Evolutionary conservation across 2,113 vertebrate genomes (phyloP), one percentile per base, ranked within the genome.

Genomic region (Vanacampus margaritifer): DNA sequence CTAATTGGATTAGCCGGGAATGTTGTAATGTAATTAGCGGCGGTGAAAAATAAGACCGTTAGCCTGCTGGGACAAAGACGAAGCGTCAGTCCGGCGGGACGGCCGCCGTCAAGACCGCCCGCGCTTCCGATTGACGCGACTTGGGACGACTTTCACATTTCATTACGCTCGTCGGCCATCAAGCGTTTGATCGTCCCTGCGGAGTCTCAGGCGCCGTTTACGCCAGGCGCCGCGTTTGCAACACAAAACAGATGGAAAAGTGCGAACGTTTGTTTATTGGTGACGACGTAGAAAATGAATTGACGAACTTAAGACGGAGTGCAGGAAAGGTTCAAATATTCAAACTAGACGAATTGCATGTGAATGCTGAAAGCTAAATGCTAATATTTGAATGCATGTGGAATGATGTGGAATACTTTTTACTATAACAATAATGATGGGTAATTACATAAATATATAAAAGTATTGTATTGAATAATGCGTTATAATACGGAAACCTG

Each of bases 1-100:
- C 36, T 82, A 68, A 86, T 82, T 70, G 71, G 62, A 85, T 87
- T 84, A 83, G 78, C 58, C 56, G n/a, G 28, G 60, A 69, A 80
- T 68, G 72, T 61, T 76, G 75, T 80, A 84, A 84, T 79, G 68
- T 73, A 83, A 85, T 83, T 71, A 80, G 65, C 28, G 28, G 13
- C 45, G 65, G 53, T 26, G 46, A 69, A 60, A 69, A 65, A 64
- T 65, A 66, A 71, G 59, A 75, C 32, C 11, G 43, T 53, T 56
- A 78, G 54, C 65, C 75, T 59, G 53, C 50, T 59, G 64, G n/a
- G 63, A 71, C 21, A 36, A 60, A 74, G 63, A 72, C 26, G 70
- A 73, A 51, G 12, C 65, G 24, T 62, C 28, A 45, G 26, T 32
- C 46, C 26, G 26, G 14, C 63, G 63, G 45, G 43, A 62, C 60